Evolutionary conservation across 2,797 vertebrate genomes (phyloP).

Genomic region (Poecilia gillii): DNA sequence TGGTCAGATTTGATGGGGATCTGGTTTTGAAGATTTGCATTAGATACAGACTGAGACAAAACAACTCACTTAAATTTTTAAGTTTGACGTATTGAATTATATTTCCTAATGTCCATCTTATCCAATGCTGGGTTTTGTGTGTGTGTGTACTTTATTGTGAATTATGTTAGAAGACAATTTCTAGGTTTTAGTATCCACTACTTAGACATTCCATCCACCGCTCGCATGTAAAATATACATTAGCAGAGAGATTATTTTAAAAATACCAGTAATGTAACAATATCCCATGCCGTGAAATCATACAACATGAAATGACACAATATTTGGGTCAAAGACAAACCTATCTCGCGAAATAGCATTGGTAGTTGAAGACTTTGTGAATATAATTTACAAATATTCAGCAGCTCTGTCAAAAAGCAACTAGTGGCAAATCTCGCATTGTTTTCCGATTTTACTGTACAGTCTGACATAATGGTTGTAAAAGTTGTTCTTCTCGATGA

Average conservation of each 20-base stretch:
- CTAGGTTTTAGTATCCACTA: background rate
- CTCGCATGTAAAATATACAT: background rate
- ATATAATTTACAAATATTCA: background rate
- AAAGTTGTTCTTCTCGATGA: background rate
- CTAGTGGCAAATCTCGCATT: background rate
- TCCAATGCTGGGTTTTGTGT: background rate
- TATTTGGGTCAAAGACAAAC: background rate
- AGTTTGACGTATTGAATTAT: slow-evolving; percentile 16
- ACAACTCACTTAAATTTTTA: slow-evolving; percentile 23
- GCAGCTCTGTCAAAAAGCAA: background rate
- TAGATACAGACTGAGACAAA: slow-evolving; percentile 26
- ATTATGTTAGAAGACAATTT: background rate
- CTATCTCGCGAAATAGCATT: background rate
- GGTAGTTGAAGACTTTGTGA: background rate
- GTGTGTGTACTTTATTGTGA: background rate
- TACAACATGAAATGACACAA: background rate
- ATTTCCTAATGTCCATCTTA: background rate
- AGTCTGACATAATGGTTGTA: background rate
- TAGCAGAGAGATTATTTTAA: background rate
- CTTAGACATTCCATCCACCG: background rate
- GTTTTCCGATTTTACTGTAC: background rate
- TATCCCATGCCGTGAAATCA: background rate
- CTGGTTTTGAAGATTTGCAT: slow-evolving; percentile 44
- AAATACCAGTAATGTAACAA: background rate
- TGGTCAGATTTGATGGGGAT: slow-evolving; percentile 44